A percentile compares a stretch with the other conserved stretches of the same genome.
phyloP scores from a whole-genome alignment of 1,140 invertebrate species.

The Acromyrmex heyeri region DNA sequence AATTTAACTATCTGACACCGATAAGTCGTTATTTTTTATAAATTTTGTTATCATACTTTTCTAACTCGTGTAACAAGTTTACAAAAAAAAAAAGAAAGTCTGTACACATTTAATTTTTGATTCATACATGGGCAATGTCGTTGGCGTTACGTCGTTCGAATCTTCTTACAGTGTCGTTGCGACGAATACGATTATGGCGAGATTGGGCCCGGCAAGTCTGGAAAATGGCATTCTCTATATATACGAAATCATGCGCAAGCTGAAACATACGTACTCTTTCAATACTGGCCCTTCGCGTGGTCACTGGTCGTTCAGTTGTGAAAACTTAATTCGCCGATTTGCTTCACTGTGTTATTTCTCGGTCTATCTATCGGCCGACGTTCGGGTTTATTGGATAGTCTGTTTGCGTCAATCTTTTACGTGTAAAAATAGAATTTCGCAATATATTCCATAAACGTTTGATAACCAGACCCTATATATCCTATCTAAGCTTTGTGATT shows the following conservation, averaged over 20 bases:
- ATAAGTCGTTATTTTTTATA: background rate
- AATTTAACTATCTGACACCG: background rate
- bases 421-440: background rate
- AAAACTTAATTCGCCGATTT: conserved; percentile 34
- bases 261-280: background rate
- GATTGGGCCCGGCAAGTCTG: background rate
- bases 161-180: background rate
- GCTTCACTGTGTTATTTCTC: background rate
- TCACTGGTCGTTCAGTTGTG: background rate
- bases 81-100: background rate
- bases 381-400: background rate
- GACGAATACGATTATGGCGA: background rate
- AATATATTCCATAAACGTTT: background rate
- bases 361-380: background rate
- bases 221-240: background rate
- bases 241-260: conserved; percentile 14
- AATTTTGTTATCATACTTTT: background rate
- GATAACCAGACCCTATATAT: no score
- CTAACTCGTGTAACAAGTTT: background rate
- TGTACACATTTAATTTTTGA: background rate
- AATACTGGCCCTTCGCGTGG: background rate
- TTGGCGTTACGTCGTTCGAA: background rate
- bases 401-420: background rate
- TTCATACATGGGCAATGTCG: background rate
- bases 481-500: no score